phyloP scores from a whole-genome alignment of 1,140 invertebrate genomes.

The Chelonus insularis region DNA sequence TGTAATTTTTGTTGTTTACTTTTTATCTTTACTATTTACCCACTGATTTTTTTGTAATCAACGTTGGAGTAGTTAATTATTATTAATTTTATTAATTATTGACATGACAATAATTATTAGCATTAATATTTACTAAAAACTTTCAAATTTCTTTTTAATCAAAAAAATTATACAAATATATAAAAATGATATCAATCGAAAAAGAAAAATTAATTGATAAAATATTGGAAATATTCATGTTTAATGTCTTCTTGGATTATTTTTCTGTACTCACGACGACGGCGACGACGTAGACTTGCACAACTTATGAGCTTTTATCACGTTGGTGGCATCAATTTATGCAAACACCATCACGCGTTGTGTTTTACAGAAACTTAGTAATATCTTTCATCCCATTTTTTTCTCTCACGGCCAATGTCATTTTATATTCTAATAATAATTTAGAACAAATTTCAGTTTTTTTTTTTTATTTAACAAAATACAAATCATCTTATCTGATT shows the following conservation, averaged over 20 bases:
- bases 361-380: not conserved
- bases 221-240: no score
- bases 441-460: conserved; percentile 15
- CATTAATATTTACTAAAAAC: no score
- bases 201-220: no score
- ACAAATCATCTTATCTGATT: no score
- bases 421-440: not conserved
- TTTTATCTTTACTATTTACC: conserved; percentile 49
- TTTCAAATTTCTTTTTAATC: no score
- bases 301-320: conserved; percentile 8
- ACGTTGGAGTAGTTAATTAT: conserved; percentile 36
- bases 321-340: not conserved
- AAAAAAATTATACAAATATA: no score
- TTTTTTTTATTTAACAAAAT: conserved; percentile 24
- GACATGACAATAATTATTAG: conserved; percentile 7
- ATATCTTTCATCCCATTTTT: not conserved
- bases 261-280: not conserved
- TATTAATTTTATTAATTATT: conserved; percentile 18
- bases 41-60: conserved; percentile 50
- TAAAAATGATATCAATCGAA: no score
- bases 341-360: not conserved
- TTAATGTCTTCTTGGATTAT: no score
- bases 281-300: not conserved
- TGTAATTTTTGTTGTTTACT: conserved; percentile 40
- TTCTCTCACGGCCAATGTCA: conserved; percentile 2